These are phyloP conservation scores for Apteryx owenii DNA, from an alignment of 2,113 vertebrate species.

Conservation along the genomic window DNA sequence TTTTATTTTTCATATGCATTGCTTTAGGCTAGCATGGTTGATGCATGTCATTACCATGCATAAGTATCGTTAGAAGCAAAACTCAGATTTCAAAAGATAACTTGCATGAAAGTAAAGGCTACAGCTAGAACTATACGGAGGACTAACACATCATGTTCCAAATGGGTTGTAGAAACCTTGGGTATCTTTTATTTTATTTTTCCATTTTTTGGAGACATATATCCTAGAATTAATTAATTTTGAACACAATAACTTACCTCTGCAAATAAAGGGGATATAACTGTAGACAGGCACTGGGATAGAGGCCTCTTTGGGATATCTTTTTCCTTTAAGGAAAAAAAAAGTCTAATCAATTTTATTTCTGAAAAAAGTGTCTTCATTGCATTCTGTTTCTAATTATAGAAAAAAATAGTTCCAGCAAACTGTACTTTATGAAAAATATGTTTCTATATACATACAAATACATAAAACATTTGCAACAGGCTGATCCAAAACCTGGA, in stretches of 20 bases:
- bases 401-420: neutral
- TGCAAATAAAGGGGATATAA: constrained; percentile 92
- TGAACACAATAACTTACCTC: constrained; percentile 83
- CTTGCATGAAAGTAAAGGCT: neutral
- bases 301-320: constrained; percentile 87
- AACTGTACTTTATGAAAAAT: neutral
- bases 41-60: neutral
- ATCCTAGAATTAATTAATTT: neutral
- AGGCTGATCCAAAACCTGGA: neutral
- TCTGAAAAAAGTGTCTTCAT: neutral
- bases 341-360: neutral
- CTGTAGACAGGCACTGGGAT: constrained; percentile 90
- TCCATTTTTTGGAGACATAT: neutral
- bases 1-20: neutral
- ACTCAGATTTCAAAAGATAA: neutral
- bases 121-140: neutral
- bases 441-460: neutral
- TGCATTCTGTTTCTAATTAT: neutral
- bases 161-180: neutral
- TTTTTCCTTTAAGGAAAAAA: constrained; percentile 74
- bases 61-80: neutral
- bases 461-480: neutral
- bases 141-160: neutral
- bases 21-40: neutral
- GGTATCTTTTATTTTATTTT: neutral